phyloP scores from a whole-genome alignment of 2,797 vertebrate species.

The Muscicapa striata region DNA sequence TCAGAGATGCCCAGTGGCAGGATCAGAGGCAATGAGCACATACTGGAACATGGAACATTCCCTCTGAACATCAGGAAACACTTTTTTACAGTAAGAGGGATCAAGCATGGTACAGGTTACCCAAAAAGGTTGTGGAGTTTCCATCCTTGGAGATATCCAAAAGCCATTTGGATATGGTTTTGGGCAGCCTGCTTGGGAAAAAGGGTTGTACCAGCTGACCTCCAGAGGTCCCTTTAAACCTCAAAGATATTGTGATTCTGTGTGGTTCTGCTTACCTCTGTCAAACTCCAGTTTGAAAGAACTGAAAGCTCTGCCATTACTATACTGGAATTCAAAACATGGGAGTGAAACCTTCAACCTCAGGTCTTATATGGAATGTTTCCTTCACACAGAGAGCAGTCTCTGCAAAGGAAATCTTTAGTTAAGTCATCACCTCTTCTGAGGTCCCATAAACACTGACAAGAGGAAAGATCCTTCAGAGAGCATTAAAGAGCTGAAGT shows the following conservation, averaged over 20 bases:
- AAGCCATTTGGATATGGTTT: neutral
- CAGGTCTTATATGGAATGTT: neutral
- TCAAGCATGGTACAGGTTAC: neutral
- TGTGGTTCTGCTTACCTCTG: neutral
- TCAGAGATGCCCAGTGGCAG: no score
- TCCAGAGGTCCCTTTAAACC: neutral
- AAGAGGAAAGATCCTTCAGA: neutral
- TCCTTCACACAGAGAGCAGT: neutral
- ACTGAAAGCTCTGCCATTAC: neutral
- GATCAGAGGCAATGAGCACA: neutral
- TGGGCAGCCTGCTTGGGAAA: neutral
- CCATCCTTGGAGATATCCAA: neutral
- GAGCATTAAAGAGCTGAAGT: neutral
- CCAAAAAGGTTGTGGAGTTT: neutral
- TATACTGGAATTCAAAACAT: neutral
- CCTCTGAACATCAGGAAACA: neutral
- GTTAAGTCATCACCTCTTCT: neutral
- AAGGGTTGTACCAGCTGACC: neutral
- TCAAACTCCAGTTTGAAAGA: neutral
- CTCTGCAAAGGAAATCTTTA: neutral
- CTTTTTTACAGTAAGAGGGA: neutral
- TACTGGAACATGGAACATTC: neutral
- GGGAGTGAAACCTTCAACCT: neutral
- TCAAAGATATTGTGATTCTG: neutral
- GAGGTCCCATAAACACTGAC: neutral